These are phyloP conservation scores for Dolichotis patagonum DNA, from an alignment of 2,113 vertebrate genomes.

Conservation along the genomic window DNA sequence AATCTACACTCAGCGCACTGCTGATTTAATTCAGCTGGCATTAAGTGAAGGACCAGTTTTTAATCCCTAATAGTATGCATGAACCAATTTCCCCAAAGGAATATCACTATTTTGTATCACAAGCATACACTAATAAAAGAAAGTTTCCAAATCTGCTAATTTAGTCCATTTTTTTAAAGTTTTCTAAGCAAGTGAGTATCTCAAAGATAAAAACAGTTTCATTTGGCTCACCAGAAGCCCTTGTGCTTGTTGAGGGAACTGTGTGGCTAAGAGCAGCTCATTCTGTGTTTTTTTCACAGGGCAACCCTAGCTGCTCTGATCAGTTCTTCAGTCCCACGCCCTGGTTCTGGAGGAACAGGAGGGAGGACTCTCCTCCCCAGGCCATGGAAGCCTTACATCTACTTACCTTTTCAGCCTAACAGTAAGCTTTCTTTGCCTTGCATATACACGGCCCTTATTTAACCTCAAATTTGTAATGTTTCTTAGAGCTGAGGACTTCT, in stretches of 20 bases:
- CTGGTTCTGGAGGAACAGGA: not conserved
- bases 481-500: not conserved
- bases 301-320: not conserved
- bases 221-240: not conserved
- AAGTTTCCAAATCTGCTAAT: not conserved
- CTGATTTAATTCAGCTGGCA: too few relatives aligned
- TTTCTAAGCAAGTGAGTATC: constrained; percentile 10
- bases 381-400: fast-evolving
- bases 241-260: constrained; percentile 23
- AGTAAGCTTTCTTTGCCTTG: not conserved
- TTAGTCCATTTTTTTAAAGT: constrained; percentile 5
- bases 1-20: too few relatives aligned
- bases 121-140: not conserved
- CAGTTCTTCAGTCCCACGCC: not conserved
- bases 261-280: not conserved
- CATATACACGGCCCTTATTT: not conserved
- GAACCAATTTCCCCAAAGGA: not conserved
- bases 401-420: not conserved
- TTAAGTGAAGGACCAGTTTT: too few relatives aligned
- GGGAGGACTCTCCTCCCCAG: not conserved
- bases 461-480: not conserved
- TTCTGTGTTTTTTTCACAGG: not conserved
- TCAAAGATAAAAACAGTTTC: not conserved
- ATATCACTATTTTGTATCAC: not conserved
- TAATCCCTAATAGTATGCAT: not conserved